A percentile compares a stretch with the other conserved stretches of the same genome.
Conservation (phyloP, 2,113 vertebrate genomes). For the Egretta garzetta region DNA sequence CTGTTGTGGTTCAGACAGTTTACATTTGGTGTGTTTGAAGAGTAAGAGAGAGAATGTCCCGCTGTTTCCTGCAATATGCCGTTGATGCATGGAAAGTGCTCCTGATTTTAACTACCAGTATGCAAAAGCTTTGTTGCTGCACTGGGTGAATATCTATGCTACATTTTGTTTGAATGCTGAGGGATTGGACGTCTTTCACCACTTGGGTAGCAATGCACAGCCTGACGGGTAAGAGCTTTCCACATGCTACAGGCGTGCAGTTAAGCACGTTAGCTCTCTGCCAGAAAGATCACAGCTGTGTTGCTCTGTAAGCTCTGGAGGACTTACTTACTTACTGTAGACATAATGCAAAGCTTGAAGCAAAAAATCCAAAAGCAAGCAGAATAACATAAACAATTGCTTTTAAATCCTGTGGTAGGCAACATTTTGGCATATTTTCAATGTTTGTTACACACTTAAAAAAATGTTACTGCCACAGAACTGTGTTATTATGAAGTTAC, state of each 20-base stretch:
- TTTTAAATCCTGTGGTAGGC: slow-evolving; percentile 31
- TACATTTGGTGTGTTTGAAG: slow-evolving; percentile 70
- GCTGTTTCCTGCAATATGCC: slow-evolving; percentile 25
- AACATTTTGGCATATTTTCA: slow-evolving; percentile 50
- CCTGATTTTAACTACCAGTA: slow-evolving; percentile 32
- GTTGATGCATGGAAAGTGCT: slow-evolving; percentile 12
- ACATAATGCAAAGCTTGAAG: neutral
- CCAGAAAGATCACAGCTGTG: neutral
- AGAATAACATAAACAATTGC: slow-evolving; percentile 22
- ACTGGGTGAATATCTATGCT: rapidly evolving
- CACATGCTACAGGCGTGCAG: neutral
- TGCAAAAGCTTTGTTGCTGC: neutral
- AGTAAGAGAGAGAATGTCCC: slow-evolving; percentile 15
- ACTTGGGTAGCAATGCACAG: neutral
- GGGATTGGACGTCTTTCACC: neutral
- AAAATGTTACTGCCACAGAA: slow-evolving; percentile 26
- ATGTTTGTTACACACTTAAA: slow-evolving; percentile 29
- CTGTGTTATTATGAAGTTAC: slow-evolving; percentile 12
- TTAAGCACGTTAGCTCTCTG: neutral
- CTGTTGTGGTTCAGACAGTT: slow-evolving; percentile 80
- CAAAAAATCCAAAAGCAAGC: neutral
- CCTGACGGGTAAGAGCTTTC: neutral
- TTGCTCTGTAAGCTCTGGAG: neutral
- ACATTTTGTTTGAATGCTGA: neutral
- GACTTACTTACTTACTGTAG: neutral